Percentiles rank a stretch among this genome's conserved stretches.
Conservation (phyloP, 64 coral and sea anemone genomes). For the Stichodactyla mertensii region DNA sequence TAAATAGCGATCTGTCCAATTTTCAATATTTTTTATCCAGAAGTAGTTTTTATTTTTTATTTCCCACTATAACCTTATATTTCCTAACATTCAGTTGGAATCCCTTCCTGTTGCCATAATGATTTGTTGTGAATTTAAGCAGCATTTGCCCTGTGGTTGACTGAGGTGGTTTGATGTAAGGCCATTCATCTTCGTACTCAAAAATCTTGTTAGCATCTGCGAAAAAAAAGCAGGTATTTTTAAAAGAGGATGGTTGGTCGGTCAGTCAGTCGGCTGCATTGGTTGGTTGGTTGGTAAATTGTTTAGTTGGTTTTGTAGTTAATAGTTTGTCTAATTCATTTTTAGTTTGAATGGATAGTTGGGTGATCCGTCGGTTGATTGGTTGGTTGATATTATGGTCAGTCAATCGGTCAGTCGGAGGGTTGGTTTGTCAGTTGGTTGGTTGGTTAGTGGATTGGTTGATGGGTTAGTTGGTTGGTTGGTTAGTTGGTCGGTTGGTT, state of each 20-base stretch:
- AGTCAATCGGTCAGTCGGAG: not conserved
- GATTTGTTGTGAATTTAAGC: slow-evolving; percentile 63
- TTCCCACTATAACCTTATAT: slow-evolving; percentile 46
- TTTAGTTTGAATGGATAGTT: too few relatives aligned
- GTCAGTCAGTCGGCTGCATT: too few relatives aligned
- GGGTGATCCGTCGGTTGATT: too few relatives aligned
- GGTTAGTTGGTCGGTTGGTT: not conserved
- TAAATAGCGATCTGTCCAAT: not conserved
- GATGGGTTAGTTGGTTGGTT: too few relatives aligned
- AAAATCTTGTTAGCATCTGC: slow-evolving; percentile 42
- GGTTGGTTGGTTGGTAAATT: not conserved
- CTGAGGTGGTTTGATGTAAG: slow-evolving; percentile 11
- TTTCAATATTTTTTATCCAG: too few relatives aligned
- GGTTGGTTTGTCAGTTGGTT: not conserved
- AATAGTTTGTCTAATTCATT: too few relatives aligned
- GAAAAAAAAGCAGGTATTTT: not conserved
- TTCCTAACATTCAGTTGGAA: slow-evolving; percentile 53
- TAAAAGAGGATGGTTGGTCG: not conserved
- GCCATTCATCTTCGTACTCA: slow-evolving; percentile 55
- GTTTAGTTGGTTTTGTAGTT: not conserved
- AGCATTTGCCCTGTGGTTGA: slow-evolving; percentile 41
- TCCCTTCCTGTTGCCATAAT: slow-evolving; percentile 26
- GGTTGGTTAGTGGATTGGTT: not conserved
- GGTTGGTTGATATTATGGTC: too few relatives aligned
- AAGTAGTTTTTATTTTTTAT: slow-evolving; percentile 15